Evolutionary conservation across 2,113 vertebrate genomes (phyloP).

Genomic region (Eptatretus burgeri): DNA sequence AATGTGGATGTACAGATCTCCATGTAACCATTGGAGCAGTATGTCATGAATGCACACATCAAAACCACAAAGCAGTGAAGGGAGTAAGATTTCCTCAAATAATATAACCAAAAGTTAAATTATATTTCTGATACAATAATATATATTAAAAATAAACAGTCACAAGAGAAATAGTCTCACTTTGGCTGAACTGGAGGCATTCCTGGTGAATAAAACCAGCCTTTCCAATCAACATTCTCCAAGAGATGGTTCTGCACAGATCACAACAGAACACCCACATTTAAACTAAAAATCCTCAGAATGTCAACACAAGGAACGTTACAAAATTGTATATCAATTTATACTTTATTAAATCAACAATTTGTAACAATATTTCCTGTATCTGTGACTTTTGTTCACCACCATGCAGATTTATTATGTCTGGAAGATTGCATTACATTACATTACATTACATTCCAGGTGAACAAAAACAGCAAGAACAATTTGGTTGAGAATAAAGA

Average conservation of each 20-base stretch:
- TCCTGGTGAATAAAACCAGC: slow-evolving; percentile 60
- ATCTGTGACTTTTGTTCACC: neutral
- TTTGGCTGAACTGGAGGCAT: slow-evolving; percentile 51
- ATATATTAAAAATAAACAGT: too few relatives aligned
- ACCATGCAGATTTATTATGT: neutral
- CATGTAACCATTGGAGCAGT: too few relatives aligned
- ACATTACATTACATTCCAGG: neutral
- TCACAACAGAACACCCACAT: neutral
- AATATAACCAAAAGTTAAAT: too few relatives aligned
- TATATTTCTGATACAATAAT: too few relatives aligned
- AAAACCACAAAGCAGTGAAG: too few relatives aligned
- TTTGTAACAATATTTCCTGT: neutral
- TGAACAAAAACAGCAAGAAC: too few relatives aligned
- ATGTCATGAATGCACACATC: too few relatives aligned
- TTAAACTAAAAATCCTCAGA: neutral
- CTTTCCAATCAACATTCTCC: slow-evolving; percentile 64
- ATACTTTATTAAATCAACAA: slow-evolving; percentile 8
- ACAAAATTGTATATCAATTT: too few relatives aligned
- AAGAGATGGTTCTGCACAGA: slow-evolving; percentile 40
- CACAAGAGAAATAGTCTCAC: slow-evolving; percentile 16
- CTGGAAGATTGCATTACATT: neutral
- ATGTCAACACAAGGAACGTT: slow-evolving; percentile 8
- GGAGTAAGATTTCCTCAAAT: too few relatives aligned
- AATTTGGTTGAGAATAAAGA: too few relatives aligned
- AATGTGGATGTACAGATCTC: too few relatives aligned